These are phyloP conservation scores for Proctacanthus coquilletti DNA, from an alignment of 1,140 invertebrate species.

Conservation along the genomic window DNA sequence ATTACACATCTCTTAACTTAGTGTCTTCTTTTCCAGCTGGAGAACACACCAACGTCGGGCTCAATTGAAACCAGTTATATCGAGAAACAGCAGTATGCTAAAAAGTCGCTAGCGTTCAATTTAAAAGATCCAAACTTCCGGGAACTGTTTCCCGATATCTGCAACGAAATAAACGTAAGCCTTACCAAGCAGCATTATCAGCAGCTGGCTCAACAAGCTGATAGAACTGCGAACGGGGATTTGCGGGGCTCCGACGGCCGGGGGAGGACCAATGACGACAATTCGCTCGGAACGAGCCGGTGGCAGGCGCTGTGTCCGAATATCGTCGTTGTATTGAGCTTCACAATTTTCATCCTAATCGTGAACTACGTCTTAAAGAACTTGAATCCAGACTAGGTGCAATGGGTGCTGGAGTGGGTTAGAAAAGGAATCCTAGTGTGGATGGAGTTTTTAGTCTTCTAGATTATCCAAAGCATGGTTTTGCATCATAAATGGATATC, in stretches of 20 bases:
- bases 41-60: constrained; percentile 88
- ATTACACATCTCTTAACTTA: too few relatives aligned
- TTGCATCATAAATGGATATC: too few relatives aligned
- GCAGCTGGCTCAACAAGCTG: constrained; percentile 3
- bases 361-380: constrained; percentile 30
- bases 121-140: constrained; percentile 74
- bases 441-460: too few relatives aligned
- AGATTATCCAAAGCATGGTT: too few relatives aligned
- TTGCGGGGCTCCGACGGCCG: constrained; percentile 7
- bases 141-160: constrained; percentile 27
- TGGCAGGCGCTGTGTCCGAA: constrained; percentile 28
- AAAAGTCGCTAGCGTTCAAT: constrained; percentile 80
- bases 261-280: constrained; percentile 10
- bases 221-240: neutral
- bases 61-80: constrained; percentile 80
- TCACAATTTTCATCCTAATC: constrained; percentile 29
- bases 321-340: constrained; percentile 26
- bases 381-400: constrained; percentile 30
- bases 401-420: too few relatives aligned
- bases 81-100: constrained; percentile 78
- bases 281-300: constrained; percentile 19
- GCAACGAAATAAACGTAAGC: constrained; percentile 20
- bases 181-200: constrained; percentile 14
- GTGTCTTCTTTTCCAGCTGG: constrained; percentile 34
- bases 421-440: too few relatives aligned